A percentile compares a stretch with the other conserved stretches of the same genome.
phyloP scores from a whole-genome alignment of 2,113 vertebrate genomes.

The Probosciger aterrimus region DNA sequence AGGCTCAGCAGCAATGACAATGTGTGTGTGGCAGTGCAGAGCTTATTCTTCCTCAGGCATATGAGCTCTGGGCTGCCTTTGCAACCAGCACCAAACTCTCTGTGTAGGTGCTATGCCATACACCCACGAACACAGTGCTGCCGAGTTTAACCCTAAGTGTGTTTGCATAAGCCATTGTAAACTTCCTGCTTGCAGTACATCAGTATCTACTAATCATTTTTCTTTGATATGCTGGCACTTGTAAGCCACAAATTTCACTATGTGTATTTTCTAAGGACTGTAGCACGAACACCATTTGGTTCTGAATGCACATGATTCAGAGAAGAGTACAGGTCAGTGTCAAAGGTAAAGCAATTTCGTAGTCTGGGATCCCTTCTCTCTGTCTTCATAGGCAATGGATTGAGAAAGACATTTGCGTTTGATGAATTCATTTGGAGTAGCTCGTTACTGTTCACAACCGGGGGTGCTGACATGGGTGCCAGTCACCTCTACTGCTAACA shows the following conservation, averaged over 20 bases:
- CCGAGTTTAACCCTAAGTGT: accelerated
- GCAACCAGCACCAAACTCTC: not conserved
- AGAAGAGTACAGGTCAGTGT: not conserved
- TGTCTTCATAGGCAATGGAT: not conserved
- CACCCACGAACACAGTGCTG: accelerated
- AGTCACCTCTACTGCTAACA: too few relatives aligned
- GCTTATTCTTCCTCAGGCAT: not conserved
- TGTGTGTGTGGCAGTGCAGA: accelerated
- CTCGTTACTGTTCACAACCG: too few relatives aligned
- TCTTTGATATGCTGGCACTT: not conserved
- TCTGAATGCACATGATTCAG: accelerated
- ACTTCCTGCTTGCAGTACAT: not conserved
- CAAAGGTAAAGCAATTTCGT: not conserved
- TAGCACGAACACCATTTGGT: not conserved
- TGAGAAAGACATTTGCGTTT: accelerated
- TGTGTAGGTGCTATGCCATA: accelerated
- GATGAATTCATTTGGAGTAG: accelerated
- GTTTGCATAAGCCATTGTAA: not conserved
- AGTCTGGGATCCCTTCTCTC: too few relatives aligned
- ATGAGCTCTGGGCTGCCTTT: not conserved
- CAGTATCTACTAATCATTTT: not conserved
- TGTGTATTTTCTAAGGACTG: not conserved
- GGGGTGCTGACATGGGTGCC: accelerated
- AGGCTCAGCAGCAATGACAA: accelerated
- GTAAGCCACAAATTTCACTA: not conserved